A percentile compares a stretch with the other conserved stretches of the same genome.
Evolutionary conservation across 2,797 vertebrate species (phyloP).

Genomic region (Megalops cyprinoides): DNA sequence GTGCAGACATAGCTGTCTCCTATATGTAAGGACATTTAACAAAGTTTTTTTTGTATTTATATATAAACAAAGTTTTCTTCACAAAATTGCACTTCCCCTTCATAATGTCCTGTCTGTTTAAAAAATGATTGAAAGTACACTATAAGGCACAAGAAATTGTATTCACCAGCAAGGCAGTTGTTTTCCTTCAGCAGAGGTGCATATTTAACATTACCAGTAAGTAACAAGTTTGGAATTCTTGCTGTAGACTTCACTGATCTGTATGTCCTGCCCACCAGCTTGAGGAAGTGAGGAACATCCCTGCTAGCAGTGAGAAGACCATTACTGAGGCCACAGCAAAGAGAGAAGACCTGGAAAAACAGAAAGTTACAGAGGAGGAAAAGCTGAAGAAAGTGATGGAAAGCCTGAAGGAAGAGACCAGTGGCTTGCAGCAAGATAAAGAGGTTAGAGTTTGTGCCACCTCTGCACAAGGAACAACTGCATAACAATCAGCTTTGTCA

Average conservation of each 20-base stretch:
- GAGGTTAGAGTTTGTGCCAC: constrained; percentile 72
- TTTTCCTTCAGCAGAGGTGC: background rate
- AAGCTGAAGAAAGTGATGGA: constrained; percentile 87
- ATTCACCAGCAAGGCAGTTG: too few species aligned
- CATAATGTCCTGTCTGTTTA: too few species aligned
- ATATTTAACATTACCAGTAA: background rate
- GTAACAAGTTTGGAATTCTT: constrained; percentile 14
- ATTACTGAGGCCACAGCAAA: constrained; percentile 79
- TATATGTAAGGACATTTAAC: too few species aligned
- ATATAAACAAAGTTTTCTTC: background rate
- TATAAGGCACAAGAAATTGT: too few species aligned
- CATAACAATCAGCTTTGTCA: too few species aligned
- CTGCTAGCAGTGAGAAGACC: constrained; percentile 74
- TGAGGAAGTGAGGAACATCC: constrained; percentile 81
- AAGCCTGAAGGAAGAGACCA: constrained; percentile 89
- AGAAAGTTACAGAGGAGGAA: constrained; percentile 83
- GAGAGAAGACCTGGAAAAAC: constrained; percentile 80
- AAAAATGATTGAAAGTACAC: too few species aligned
- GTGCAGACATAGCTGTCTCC: background rate
- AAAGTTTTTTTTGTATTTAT: too few species aligned
- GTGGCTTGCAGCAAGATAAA: constrained; percentile 87
- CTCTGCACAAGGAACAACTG: too few species aligned
- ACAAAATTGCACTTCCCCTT: background rate
- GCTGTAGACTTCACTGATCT: constrained; percentile 25
- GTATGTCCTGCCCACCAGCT: constrained; percentile 68